phyloP scores from a whole-genome alignment of 2,113 vertebrate species.

The Hassar affinis region DNA sequence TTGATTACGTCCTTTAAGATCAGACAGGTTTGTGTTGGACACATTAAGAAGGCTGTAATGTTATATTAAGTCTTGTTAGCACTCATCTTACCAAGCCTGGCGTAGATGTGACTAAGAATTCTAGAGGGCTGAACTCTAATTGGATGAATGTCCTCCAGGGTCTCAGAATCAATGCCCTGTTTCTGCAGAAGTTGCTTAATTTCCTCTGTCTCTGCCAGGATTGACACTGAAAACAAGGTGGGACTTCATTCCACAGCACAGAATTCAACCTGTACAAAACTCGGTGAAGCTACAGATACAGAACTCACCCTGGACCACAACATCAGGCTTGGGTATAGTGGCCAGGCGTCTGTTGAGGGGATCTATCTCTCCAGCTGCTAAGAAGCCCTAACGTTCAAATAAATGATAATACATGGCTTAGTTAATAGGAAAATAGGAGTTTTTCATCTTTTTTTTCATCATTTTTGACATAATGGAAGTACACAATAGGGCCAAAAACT shows the following conservation, averaged over 20 bases:
- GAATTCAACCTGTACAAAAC: background rate
- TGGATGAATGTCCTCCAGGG: slow-evolving; percentile 82
- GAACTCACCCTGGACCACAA: slow-evolving; percentile 90
- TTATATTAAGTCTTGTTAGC: background rate
- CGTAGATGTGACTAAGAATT: slow-evolving; percentile 96
- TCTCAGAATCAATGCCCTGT: slow-evolving; percentile 82
- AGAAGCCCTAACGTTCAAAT: slow-evolving; percentile 78
- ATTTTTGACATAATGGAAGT: background rate
- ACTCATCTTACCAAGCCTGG: slow-evolving; percentile 82
- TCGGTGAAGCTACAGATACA: background rate
- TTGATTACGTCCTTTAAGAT: slow-evolving; percentile 81
- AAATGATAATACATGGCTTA: background rate
- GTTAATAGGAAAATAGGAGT: background rate
- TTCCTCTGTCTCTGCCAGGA: slow-evolving; percentile 87
- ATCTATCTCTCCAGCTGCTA: slow-evolving; percentile 94
- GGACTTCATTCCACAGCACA: background rate
- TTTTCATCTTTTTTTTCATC: background rate
- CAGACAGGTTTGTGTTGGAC: background rate
- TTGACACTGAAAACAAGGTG: slow-evolving; percentile 74
- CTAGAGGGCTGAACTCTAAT: slow-evolving; percentile 92
- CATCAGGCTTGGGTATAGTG: slow-evolving; percentile 88
- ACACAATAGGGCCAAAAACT: background rate
- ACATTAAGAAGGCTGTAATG: background rate
- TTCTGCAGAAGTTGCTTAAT: slow-evolving; percentile 83
- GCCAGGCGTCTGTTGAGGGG: slow-evolving; percentile 91